These are phyloP conservation scores for Akabosia matsudoensis DNA, from an alignment of 1,140 invertebrate genomes.

Conservation along the genomic window DNA sequence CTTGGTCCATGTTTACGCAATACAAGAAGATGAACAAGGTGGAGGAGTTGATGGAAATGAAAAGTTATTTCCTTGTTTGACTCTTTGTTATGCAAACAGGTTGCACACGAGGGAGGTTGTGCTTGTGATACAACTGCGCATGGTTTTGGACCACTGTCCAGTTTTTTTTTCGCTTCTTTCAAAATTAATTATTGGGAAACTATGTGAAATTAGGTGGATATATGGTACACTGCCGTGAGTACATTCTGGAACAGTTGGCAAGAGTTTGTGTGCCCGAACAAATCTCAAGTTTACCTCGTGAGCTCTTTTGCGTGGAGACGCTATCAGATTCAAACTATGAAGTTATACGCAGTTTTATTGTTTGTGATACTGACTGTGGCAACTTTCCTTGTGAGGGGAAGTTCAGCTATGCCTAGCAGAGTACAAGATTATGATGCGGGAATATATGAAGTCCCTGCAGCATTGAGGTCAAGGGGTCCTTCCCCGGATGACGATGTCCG, in stretches of 20 bases:
- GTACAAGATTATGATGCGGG: constrained; percentile 28
- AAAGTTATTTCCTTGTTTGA: not conserved
- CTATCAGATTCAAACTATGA: constrained; percentile 20
- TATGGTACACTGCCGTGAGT: not conserved
- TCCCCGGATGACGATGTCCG: constrained; percentile 28
- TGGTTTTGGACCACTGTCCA: not conserved
- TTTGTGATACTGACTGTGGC: constrained; percentile 15
- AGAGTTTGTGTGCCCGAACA: not conserved
- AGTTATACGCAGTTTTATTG: constrained; percentile 14
- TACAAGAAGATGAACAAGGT: not conserved
- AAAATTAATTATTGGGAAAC: too few species aligned
- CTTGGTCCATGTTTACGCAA: not conserved
- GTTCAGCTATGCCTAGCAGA: constrained; percentile 23
- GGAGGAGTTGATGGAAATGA: not conserved
- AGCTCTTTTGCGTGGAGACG: not conserved
- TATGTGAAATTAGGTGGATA: not conserved
- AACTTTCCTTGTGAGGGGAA: constrained; percentile 2
- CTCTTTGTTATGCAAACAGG: not conserved
- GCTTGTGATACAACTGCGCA: not conserved
- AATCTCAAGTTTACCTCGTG: not conserved
- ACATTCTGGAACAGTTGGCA: not conserved
- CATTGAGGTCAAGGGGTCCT: constrained; percentile 29
- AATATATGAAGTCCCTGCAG: constrained; percentile 19
- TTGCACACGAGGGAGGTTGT: not conserved
- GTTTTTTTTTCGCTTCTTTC: too few species aligned